Percentiles rank a stretch among this genome's conserved stretches.
These are phyloP conservation scores for Aurelia aurita DNA, from an alignment of 30 jellyfish, hydroid and myxozoan genomes.

Conservation along the genomic window DNA sequence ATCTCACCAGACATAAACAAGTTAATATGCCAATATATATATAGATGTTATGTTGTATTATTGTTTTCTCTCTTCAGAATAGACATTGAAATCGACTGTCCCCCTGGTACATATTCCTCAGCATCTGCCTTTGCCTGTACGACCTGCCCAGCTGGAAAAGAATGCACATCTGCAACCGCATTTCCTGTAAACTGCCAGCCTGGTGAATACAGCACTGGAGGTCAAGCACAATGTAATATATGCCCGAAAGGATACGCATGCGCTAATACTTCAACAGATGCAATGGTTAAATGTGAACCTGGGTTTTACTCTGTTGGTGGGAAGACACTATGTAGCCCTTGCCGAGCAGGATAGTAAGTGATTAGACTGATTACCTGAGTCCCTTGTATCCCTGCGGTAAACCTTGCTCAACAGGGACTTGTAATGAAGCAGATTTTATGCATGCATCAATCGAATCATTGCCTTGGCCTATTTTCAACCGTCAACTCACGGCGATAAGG, in stretches of 20 bases:
- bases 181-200: conserved; percentile 76
- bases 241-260: conserved; percentile 95
- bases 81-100: conserved; percentile 58
- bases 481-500: too few species aligned
- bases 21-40: too few species aligned
- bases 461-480: too few species aligned
- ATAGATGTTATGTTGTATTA: too few species aligned
- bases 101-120: conserved; percentile 66
- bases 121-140: conserved; percentile 72
- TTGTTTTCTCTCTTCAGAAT: not conserved
- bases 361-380: not conserved
- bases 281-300: conserved; percentile 61
- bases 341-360: conserved; percentile 95
- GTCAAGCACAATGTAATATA: conserved; percentile 73
- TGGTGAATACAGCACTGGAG: conserved; percentile 88
- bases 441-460: too few species aligned
- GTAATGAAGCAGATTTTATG: too few species aligned
- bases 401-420: too few species aligned
- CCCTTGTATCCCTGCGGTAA: not conserved
- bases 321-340: conserved; percentile 77
- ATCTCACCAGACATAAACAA: too few species aligned
- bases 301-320: conserved; percentile 84
- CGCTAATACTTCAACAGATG: conserved; percentile 75
- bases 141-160: conserved; percentile 90
- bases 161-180: conserved; percentile 75